These are phyloP conservation scores for Otolemur garnettii DNA, from an alignment of 2,113 vertebrate species.

Conservation along the genomic window DNA sequence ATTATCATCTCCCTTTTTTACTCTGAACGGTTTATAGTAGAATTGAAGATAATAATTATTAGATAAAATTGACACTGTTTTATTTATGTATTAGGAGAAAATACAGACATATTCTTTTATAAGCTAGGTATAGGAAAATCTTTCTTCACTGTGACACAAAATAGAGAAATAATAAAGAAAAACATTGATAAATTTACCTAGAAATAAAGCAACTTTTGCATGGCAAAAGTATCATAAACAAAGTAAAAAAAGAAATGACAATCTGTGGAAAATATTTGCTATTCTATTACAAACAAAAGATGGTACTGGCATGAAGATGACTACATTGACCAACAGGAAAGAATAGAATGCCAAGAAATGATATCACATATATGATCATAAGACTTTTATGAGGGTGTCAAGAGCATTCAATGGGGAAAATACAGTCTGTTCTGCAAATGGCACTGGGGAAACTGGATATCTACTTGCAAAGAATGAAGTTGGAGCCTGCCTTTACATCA, in stretches of 20 bases:
- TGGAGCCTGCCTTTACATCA: not conserved
- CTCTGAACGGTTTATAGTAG: not conserved
- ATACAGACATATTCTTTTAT: not conserved
- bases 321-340: not conserved
- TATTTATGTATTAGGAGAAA: not conserved
- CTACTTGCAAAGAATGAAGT: not conserved
- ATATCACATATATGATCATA: not conserved
- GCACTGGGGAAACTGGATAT: not conserved
- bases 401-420: not conserved
- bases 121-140: not conserved
- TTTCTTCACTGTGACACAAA: not conserved
- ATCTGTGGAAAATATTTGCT: not conserved
- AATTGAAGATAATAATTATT: not conserved
- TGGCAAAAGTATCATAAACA: not conserved
- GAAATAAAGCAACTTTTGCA: not conserved
- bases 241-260: not conserved
- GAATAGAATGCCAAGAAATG: not conserved
- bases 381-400: not conserved
- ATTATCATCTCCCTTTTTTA: slow-evolving; percentile 11
- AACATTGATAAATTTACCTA: not conserved
- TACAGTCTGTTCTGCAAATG: not conserved
- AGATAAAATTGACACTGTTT: not conserved
- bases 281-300: slow-evolving; percentile 8
- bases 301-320: not conserved
- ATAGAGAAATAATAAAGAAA: not conserved